These are phyloP conservation scores for Turritopsis rubra DNA, from an alignment of 30 jellyfish, hydroid and myxozoan genomes.

Conservation along the genomic window DNA sequence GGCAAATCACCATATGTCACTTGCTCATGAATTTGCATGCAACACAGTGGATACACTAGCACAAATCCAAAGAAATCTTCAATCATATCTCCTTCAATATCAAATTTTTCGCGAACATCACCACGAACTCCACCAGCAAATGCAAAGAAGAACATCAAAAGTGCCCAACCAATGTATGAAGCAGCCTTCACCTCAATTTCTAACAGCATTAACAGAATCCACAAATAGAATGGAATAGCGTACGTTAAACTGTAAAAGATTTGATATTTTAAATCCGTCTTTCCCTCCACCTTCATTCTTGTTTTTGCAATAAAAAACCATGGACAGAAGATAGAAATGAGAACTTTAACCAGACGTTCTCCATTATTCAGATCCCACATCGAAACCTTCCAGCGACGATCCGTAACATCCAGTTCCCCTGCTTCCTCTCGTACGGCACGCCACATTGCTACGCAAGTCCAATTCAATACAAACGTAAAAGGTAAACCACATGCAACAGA, in stretches of 20 bases:
- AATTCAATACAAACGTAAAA: constrained; percentile 58
- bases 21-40: constrained; percentile 69
- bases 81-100: constrained; percentile 80
- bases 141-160: constrained; percentile 52
- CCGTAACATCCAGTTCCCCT: constrained; percentile 59
- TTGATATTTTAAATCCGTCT: constrained; percentile 9
- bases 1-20: constrained; percentile 28
- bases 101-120: constrained; percentile 52
- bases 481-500: constrained; percentile 87
- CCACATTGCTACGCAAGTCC: constrained; percentile 94
- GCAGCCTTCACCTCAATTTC: constrained; percentile 52
- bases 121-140: constrained; percentile 73
- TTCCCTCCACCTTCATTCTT: constrained; percentile 45
- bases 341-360: constrained; percentile 18
- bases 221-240: constrained; percentile 54
- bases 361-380: constrained; percentile 39
- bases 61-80: constrained; percentile 77
- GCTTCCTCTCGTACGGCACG: constrained; percentile 78
- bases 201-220: constrained; percentile 63
- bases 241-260: constrained; percentile 36
- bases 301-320: constrained; percentile 74
- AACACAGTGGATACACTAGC: constrained; percentile 77
- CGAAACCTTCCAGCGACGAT: constrained; percentile 45
- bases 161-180: constrained; percentile 80
- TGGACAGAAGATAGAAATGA: constrained; percentile 65